Conservation (phyloP, 1,140 invertebrate species). For the Carposina sasakii region DNA sequence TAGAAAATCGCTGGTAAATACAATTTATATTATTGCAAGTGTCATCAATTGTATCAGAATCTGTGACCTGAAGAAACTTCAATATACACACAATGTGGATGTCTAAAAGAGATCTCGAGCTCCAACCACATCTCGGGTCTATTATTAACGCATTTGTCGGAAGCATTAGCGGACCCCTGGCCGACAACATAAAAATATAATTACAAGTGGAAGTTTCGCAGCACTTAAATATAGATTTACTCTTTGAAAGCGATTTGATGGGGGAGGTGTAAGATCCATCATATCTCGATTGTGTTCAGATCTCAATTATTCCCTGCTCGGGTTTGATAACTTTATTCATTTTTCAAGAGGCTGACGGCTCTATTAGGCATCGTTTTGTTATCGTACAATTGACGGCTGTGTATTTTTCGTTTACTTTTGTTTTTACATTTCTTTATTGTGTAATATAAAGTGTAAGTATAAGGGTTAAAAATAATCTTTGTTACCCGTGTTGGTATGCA, state of each 20-base stretch:
- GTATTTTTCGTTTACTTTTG: slow-evolving; percentile 1
- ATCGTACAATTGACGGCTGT: slow-evolving; percentile 1
- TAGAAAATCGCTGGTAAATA: too few relatives aligned
- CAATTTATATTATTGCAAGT: too few relatives aligned
- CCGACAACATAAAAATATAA: slow-evolving; percentile 67
- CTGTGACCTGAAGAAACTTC: too few relatives aligned
- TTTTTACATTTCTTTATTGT: slow-evolving; percentile 9
- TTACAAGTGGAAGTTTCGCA: slow-evolving; percentile 55
- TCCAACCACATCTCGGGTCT: slow-evolving; percentile 23
- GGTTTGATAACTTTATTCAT: slow-evolving; percentile 58
- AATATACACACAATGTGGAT: too few relatives aligned
- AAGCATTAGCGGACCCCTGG: slow-evolving; percentile 45
- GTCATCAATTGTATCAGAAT: too few relatives aligned
- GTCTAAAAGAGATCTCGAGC: slow-evolving; percentile 27
- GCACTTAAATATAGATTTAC: slow-evolving; percentile 70
- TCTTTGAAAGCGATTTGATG: slow-evolving; percentile 58
- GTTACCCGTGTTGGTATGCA: too few relatives aligned
- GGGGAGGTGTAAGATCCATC: slow-evolving; percentile 62
- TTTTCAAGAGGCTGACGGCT: slow-evolving; percentile 50
- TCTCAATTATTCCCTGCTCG: slow-evolving; percentile 61
- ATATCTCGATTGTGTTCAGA: slow-evolving; percentile 57
- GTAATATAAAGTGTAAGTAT: too few relatives aligned
- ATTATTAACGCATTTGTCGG: slow-evolving; percentile 64
- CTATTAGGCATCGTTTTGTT: slow-evolving; percentile 11
- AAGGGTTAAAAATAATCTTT: too few relatives aligned